Percentiles rank a stretch among this genome's conserved stretches.
These are phyloP conservation scores for Oeneis ivallda DNA, from an alignment of 2,888 invertebrate genomes.

Conservation along the genomic window DNA sequence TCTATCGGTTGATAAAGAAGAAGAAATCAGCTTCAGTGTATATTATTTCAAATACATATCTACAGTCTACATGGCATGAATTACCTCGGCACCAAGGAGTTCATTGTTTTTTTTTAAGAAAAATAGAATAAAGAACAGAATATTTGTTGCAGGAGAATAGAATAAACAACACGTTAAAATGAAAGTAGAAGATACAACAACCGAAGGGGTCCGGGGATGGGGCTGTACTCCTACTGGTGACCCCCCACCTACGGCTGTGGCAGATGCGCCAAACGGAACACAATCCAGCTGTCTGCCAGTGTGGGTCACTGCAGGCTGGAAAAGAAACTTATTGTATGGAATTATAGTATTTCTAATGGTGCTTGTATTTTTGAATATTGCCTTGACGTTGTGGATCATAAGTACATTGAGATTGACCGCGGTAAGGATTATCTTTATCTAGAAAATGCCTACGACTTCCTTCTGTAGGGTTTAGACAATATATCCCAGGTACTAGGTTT, in stretches of 20 bases:
- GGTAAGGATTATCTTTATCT: conserved; percentile 81
- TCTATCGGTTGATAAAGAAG: not conserved
- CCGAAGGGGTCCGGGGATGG: conserved; percentile 66
- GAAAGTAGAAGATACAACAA: conserved; percentile 48
- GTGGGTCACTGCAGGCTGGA: conserved; percentile 86
- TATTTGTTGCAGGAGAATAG: conserved; percentile 18
- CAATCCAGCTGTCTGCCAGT: conserved; percentile 55
- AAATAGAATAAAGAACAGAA: not conserved
- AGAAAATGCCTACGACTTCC: not conserved
- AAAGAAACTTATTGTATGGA: conserved; percentile 94
- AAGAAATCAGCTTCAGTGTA: too few species aligned
- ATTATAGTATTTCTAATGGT: conserved; percentile 92
- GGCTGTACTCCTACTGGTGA: conserved; percentile 72
- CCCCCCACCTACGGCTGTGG: conserved; percentile 52
- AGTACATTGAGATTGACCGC: conserved; percentile 96
- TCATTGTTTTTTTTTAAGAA: too few species aligned
- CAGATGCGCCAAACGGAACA: conserved; percentile 42
- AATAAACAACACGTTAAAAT: conserved; percentile 19
- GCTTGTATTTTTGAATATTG: conserved; percentile 94
- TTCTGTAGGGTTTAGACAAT: too few species aligned
- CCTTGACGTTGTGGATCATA: conserved; percentile 97
- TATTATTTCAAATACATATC: too few species aligned
- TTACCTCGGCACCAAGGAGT: too few species aligned
- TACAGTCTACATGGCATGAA: too few species aligned
- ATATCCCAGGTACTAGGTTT: too few species aligned